These are phyloP conservation scores for Theodoxus fluviatilis DNA, from an alignment of 2,888 invertebrate genomes.

Conservation along the genomic window DNA sequence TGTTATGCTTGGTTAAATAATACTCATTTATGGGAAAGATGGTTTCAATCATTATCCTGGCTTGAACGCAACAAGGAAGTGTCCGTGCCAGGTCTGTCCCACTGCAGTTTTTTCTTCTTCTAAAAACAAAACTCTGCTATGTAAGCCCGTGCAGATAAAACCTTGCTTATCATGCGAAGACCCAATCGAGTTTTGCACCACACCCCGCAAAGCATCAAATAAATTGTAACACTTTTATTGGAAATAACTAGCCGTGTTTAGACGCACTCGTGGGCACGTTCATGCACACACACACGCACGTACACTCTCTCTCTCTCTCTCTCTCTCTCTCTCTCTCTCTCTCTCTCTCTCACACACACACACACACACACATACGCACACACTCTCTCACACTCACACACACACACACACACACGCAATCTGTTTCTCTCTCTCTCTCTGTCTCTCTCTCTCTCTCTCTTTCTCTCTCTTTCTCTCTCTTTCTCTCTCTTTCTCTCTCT, in stretches of 20 bases:
- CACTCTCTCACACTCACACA: conserved; percentile 1
- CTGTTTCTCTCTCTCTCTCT: not conserved
- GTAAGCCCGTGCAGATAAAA: too few species aligned
- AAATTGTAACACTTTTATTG: not conserved
- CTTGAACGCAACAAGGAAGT: too few species aligned
- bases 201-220: too few species aligned
- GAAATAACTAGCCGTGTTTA: not conserved
- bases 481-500: conserved; percentile 13
- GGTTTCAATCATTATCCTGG: too few species aligned
- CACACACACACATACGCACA: conserved; percentile 17
- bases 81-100: too few species aligned
- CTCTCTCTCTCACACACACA: not conserved
- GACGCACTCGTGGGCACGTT: conserved; percentile 8
- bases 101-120: too few species aligned
- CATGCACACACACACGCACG: conserved; percentile 18
- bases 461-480: not conserved
- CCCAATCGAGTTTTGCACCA: too few species aligned
- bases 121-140: too few species aligned
- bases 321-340: conserved; percentile 7
- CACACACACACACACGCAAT: conserved; percentile 3
- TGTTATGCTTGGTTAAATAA: too few species aligned
- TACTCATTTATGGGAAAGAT: too few species aligned
- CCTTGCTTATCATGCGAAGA: too few species aligned
- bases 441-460: conserved; percentile 10
- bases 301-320: not conserved